Base-by-base conservation (phyloP, 1,140 invertebrate species). In the Drosophila mayri region DNA sequence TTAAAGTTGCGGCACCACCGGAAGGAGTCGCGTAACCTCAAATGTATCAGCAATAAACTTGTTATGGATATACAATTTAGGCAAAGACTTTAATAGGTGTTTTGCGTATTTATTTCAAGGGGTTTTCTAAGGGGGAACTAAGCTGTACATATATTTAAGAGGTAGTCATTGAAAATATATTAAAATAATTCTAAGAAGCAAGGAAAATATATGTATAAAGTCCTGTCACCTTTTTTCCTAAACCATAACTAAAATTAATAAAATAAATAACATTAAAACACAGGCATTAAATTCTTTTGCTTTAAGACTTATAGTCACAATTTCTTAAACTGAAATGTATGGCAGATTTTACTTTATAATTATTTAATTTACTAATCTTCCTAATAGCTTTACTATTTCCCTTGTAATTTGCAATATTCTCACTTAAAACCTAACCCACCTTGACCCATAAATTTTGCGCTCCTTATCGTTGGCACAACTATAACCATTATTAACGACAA, bases 401-500 rank as follows among this genome's bases (percentile, higher is more conserved):
- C 8, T 0, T 37, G 7, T 54, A 54, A 20, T 6, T 37, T 4
- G 18, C 50, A 3, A 22, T 22, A 22, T 5, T 37, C 4, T 22
- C 2, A 4, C 20, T 7, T 38, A 22, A 49, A 43, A 38, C 9
- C 25, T 10, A 20, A 28, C 20, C 65, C 37, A 30, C 37, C 44
- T 75, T 65, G 60, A 65, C 71, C 50, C 28, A 75, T 6, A 44
- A 46, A 40, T 25, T 10, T 10, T 40, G 9, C 22, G 16, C 12
- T 16, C 4, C 40, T 35, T 46, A 32, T 47, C 18, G 30, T 25
- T 12, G 6, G 10, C 8, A 20, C 20, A 28, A 55, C 28, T 30
- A 30, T 18, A 43, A 50, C 61, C 60, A 76, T 65, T 76, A 75
- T 75, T 74, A 65, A 76, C 54, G 71, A 44, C 62, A 47, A 4